Conservation (phyloP, 1,140 invertebrate species). For the Lepidotrigona ventralis region DNA sequence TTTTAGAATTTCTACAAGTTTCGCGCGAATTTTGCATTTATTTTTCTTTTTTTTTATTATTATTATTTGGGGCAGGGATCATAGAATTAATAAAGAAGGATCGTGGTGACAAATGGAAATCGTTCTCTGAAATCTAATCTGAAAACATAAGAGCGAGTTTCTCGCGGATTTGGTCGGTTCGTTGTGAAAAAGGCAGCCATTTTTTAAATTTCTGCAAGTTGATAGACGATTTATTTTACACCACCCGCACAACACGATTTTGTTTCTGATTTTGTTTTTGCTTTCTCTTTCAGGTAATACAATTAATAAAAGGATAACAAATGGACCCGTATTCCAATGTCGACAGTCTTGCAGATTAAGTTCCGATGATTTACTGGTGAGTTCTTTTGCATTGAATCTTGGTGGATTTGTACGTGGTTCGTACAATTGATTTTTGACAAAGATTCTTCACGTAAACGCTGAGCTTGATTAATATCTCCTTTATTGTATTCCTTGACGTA, state of each 20-base stretch:
- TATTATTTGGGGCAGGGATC: background rate
- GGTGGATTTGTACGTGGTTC: background rate
- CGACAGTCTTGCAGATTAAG: background rate
- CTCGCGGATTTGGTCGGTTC: constrained; percentile 38
- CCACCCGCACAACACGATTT: too few relatives aligned
- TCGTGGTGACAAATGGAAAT: background rate
- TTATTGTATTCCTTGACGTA: background rate
- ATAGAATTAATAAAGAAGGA: background rate
- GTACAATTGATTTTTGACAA: background rate
- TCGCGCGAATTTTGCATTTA: background rate
- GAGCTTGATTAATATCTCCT: background rate
- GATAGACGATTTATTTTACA: background rate
- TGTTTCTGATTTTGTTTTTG: too few relatives aligned
- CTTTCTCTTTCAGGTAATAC: background rate
- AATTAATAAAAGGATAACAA: background rate
- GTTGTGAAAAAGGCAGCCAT: background rate
- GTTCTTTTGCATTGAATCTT: background rate
- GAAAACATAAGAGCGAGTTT: background rate
- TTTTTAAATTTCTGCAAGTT: background rate
- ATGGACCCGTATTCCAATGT: background rate
- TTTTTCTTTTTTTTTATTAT: background rate
- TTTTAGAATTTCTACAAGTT: background rate
- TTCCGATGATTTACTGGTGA: background rate
- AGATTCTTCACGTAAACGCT: background rate
- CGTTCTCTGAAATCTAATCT: too few relatives aligned